Evolutionary conservation across 92 coral and sea anemone genomes (phyloP), one percentile per base, ranked within the genome.

Genomic region (Epizoanthus ramosus): DNA sequence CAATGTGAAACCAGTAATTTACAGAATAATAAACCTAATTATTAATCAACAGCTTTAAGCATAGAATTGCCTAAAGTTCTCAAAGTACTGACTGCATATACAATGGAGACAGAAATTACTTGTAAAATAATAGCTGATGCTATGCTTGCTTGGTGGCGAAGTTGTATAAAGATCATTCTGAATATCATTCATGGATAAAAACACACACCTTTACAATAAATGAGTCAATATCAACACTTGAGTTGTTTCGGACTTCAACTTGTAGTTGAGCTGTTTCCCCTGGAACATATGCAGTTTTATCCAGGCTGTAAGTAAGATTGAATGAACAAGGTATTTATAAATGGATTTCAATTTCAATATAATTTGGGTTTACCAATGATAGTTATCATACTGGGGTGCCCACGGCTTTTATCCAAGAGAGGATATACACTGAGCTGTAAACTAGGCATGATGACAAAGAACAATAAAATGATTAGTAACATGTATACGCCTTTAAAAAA

Each of bases 211-310:
- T 96, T 0, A 93, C 91, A 73, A 86, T 87, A 50, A 96, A 93
- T 1, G 95, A 87, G n/a, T 93, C 95, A 52, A 96, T 92, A 43
- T 96, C 99, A 60, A 96, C 94, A 90, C 91, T 90, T n/a, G 99
- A 93, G 75, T 88, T 92, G 83, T 96, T 96, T 60, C 89, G 88
- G 7, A 94, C 97, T 33, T 96, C 91, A 37, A 93, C 94, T 70
- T 92, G 93, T 33, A 96, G 87, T 17, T 69, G 37, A 13, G 97
- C 99, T n/a, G 87, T 83, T 88, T 90, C 93, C 22, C 99, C 99
- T 61, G 99, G 92, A 22, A 69, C 83, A 85, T 92, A 96, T 8
- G 90, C 98, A 63, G 83, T 90, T 65, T 92, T 93, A 60, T 92
- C 97, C 75, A 96, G 57, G 93, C 98, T 95, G 72, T 14, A 63